phyloP scores from a whole-genome alignment of 2,888 invertebrate genomes.

The Macrophya annulata region DNA sequence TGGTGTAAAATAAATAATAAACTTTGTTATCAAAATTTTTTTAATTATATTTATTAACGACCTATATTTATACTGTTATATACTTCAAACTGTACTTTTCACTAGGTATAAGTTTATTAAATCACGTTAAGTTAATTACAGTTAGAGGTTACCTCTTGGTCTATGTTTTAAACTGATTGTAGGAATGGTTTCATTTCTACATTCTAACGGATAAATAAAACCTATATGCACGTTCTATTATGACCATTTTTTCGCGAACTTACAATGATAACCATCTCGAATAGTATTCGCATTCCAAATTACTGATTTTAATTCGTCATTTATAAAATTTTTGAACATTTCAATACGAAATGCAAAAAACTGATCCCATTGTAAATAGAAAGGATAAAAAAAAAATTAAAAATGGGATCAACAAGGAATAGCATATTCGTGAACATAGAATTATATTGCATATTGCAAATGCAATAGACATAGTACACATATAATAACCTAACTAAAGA shows the following conservation, averaged over 20 bases:
- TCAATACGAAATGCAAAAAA: not conserved
- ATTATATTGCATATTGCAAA: too few species aligned
- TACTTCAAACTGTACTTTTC: not conserved
- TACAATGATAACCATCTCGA: too few species aligned
- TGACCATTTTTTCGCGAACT: too few species aligned
- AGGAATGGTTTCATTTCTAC: not conserved
- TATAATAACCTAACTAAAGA: too few species aligned
- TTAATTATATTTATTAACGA: not conserved
- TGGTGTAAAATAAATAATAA: not conserved
- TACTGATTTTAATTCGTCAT: too few species aligned
- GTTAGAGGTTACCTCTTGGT: not conserved
- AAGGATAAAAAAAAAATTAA: not conserved
- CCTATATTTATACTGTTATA: slow-evolving; percentile 14
- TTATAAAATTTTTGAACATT: not conserved
- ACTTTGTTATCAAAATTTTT: not conserved
- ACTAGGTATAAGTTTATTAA: slow-evolving; percentile 12
- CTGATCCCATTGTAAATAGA: not conserved
- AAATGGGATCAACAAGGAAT: not conserved
- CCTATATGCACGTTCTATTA: not conserved
- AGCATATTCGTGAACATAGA: too few species aligned
- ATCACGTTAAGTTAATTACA: slow-evolving; percentile 28
- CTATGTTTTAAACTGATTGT: not conserved
- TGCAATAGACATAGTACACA: not conserved
- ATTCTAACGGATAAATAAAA: not conserved
- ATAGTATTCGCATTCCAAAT: too few species aligned